phyloP scores from a whole-genome alignment of 2,888 invertebrate species.

The Yponomeuta cagnagella region DNA sequence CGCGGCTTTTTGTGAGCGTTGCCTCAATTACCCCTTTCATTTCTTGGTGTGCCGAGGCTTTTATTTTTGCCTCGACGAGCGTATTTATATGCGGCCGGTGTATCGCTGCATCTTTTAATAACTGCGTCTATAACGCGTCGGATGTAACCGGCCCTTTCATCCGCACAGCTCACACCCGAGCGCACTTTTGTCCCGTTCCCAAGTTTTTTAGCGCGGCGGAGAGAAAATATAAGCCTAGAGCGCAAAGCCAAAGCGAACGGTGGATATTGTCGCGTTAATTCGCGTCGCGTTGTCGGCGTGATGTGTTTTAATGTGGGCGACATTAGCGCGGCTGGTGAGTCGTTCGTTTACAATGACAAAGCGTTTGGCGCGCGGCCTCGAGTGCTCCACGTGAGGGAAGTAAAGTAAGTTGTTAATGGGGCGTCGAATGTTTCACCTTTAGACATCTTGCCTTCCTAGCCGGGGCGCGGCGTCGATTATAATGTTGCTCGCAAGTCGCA shows the following conservation, averaged over 20 bases:
- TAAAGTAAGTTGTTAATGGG: conserved; percentile 28
- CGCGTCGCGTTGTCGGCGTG: conserved; percentile 33
- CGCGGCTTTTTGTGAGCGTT: conserved; percentile 48
- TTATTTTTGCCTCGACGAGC: conserved; percentile 50
- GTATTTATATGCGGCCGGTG: conserved; percentile 42
- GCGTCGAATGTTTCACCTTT: conserved; percentile 36
- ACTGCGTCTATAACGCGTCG: conserved; percentile 38
- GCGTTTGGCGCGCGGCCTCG: conserved; percentile 43
- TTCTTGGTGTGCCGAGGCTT: conserved; percentile 48
- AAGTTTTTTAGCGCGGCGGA: conserved; percentile 18
- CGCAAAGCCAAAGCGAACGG: conserved; percentile 23
- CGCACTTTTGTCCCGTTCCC: conserved; percentile 12
- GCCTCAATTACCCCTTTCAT: conserved; percentile 63
- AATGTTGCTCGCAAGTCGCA: background rate
- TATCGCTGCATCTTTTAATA: conserved; percentile 49
- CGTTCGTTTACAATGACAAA: conserved; percentile 50
- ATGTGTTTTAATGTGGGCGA: conserved; percentile 34
- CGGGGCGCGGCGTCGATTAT: conserved; percentile 9
- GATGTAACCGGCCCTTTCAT: conserved; percentile 37
- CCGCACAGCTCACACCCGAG: conserved; percentile 24
- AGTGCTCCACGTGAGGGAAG: conserved; percentile 10
- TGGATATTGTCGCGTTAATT: conserved; percentile 51
- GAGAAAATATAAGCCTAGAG: conserved; percentile 38
- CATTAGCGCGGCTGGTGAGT: conserved; percentile 34
- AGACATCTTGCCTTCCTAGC: background rate